Conservation (phyloP, 1,140 invertebrate species). For the Vanessa tameamea region DNA sequence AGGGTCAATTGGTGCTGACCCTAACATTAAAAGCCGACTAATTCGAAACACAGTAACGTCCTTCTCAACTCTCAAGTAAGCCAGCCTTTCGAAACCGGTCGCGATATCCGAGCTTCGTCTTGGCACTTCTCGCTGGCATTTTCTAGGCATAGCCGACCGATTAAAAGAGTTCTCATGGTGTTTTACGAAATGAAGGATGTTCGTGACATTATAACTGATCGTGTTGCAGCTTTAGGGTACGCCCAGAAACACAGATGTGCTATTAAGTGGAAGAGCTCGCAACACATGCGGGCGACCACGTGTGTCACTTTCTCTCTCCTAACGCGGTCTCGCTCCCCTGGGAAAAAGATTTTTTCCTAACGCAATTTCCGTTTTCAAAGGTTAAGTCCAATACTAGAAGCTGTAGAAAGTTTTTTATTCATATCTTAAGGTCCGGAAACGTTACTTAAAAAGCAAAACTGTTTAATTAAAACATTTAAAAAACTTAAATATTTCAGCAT, state of each 20-base stretch:
- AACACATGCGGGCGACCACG: slow-evolving; percentile 71
- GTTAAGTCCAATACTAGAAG: not conserved
- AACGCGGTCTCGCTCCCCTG: slow-evolving; percentile 31
- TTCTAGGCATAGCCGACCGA: slow-evolving; percentile 34
- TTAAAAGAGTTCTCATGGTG: slow-evolving; percentile 32
- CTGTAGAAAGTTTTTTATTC: not conserved
- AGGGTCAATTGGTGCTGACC: slow-evolving; percentile 73
- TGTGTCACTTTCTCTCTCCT: slow-evolving; percentile 49
- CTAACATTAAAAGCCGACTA: slow-evolving; percentile 58
- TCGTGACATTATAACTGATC: slow-evolving; percentile 24
- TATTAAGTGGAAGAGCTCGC: slow-evolving; percentile 46
- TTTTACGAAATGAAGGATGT: not conserved
- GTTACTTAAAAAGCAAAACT: not conserved
- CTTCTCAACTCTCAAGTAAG: slow-evolving; percentile 26
- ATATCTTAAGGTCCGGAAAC: not conserved
- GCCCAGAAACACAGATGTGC: slow-evolving; percentile 48
- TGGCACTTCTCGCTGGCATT: slow-evolving; percentile 39
- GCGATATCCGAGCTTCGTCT: slow-evolving; percentile 40
- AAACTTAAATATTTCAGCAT: not conserved
- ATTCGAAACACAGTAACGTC: slow-evolving; percentile 48
- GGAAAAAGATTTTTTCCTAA: slow-evolving; percentile 46
- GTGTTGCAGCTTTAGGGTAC: slow-evolving; percentile 24
- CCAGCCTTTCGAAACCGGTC: slow-evolving; percentile 39
- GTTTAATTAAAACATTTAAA: not conserved
- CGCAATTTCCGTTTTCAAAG: slow-evolving; percentile 9